Conservation (phyloP, 2,113 vertebrate genomes). For the Plotosus lineatus region DNA sequence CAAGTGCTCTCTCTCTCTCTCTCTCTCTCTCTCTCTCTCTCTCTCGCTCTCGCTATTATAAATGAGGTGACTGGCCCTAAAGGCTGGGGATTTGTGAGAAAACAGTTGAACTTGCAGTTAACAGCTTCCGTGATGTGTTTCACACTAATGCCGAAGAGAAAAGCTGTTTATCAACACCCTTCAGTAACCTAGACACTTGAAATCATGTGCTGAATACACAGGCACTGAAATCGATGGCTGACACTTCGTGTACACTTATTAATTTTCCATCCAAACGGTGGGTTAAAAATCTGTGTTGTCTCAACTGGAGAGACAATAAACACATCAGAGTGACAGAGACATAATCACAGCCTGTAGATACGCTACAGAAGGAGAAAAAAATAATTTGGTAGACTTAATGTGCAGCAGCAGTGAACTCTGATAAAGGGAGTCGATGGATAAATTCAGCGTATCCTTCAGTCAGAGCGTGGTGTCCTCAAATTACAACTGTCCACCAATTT, state of each 20-base stretch:
- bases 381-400: conserved; percentile 43
- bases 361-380: conserved; percentile 18
- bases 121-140: conserved; percentile 34
- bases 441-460: conserved; percentile 52
- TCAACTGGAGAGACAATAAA: conserved; percentile 8
- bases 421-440: no score
- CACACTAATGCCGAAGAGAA: neutral
- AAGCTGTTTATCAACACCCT: conserved; percentile 18
- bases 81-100: conserved; percentile 16
- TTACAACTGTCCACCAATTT: conserved; percentile 49
- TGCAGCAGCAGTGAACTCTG: no score
- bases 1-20: neutral
- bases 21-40: neutral
- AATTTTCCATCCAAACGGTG: neutral
- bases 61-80: conserved; percentile 25
- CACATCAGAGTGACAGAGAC: conserved; percentile 21
- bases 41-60: neutral
- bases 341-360: conserved; percentile 36
- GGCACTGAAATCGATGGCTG: neutral
- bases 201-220: neutral
- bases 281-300: neutral
- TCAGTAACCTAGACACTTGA: conserved; percentile 11
- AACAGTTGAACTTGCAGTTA: conserved; percentile 23
- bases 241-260: neutral
- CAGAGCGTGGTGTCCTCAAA: conserved; percentile 42